phyloP scores from a whole-genome alignment of 2,888 invertebrate species.

The Agapostemon virescens region DNA sequence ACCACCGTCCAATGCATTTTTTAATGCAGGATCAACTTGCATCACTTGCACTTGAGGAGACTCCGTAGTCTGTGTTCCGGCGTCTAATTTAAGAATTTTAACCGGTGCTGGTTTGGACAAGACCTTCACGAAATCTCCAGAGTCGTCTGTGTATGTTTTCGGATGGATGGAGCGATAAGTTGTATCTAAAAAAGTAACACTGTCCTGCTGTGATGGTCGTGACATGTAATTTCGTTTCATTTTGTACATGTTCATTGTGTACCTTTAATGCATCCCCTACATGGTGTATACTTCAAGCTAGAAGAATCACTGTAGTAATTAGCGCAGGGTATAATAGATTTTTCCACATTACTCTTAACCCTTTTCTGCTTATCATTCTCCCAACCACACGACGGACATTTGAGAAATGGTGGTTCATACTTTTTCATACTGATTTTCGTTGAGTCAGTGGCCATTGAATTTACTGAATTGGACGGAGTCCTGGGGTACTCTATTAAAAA shows the following conservation, averaged over 20 bases:
- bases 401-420: constrained; percentile 16
- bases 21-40: neutral
- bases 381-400: constrained; percentile 57
- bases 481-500: constrained; percentile 17
- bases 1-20: constrained; percentile 14
- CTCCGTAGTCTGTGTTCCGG: neutral
- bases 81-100: neutral
- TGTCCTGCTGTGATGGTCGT: no score
- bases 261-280: constrained; percentile 21
- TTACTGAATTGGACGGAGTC: neutral
- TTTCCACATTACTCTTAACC: neutral
- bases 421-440: neutral
- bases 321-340: constrained; percentile 18
- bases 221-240: no score
- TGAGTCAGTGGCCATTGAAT: neutral
- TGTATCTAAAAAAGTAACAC: neutral
- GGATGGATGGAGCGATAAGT: neutral
- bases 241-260: neutral
- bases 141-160: neutral
- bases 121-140: constrained; percentile 17
- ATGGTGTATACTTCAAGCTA: neutral
- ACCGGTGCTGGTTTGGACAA: neutral
- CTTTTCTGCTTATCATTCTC: constrained; percentile 27
- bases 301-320: constrained; percentile 5
- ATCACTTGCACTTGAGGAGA: constrained; percentile 2